Evolutionary conservation across 2,113 vertebrate species (phyloP).

Genomic region (human): GRCh38 chr3:146379501-146380000

Average conservation of each 20-base stretch:
- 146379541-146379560: neutral
- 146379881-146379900: neutral
- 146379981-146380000: neutral
- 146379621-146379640: neutral
- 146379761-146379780: neutral
- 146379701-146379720: neutral
- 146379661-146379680: neutral
- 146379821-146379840: neutral
- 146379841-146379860: neutral
- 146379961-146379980: neutral
- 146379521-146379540: neutral
- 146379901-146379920: neutral
- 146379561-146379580: neutral
- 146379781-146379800: neutral
- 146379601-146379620: neutral
- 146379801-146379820: neutral
- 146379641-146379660: neutral
- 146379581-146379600: neutral
- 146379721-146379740: neutral
- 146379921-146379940: neutral
- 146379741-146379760: neutral
- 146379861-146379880: neutral
- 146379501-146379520: neutral
- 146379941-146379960: neutral
- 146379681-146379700: neutral